Evolutionary conservation across 2,113 vertebrate genomes (phyloP), one percentile per base, ranked within the genome.

Genomic region (Capreolus pygargus): DNA sequence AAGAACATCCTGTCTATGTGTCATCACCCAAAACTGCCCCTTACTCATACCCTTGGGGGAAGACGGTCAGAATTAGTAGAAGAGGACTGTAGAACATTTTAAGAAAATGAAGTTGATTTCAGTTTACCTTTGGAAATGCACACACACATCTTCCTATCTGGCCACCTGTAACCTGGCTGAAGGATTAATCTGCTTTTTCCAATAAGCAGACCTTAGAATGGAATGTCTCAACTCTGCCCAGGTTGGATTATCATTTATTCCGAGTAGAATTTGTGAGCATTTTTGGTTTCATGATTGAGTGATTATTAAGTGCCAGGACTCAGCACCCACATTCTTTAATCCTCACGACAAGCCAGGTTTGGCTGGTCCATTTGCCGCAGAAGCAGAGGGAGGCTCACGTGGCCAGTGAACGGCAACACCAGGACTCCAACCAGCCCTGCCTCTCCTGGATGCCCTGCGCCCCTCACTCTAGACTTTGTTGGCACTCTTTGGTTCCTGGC

Each of bases 391-490:
- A 50, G 76, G 79, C 47, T 52, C 15, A 2, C 27, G 0, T 0
- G 8, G 13, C 74, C 6, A 28, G 45, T 0, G 25, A 7, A 6
- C 1, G 1, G 52, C 52, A 28, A 3, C 8, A 6, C 50, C 27
- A 7, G 33, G 39, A 5, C 78, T 36, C 52, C 17, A 0, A 2
- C 7, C 76, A 11, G 91, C 33, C 70, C n/a, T 23, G 36, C 57
- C 54, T 33, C 11, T 55, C 28, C 6, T 25, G 1, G 7, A 33
- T 12, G 9, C 25, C 74, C 0, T 1, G 1, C 0, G 0, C 11
- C 1, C 0, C 6, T 1, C 33, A 0, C 67, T 8, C 33, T 5
- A 3, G 15, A 61, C 58, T 91, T 33, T 30, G 9, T 0, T 1
- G 50, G 47, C 10, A 28, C 30, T 39, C 17, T 7, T 2, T 7